phyloP scores from a whole-genome alignment of 2,797 vertebrate species.

The Pseudochirops corinnae region DNA sequence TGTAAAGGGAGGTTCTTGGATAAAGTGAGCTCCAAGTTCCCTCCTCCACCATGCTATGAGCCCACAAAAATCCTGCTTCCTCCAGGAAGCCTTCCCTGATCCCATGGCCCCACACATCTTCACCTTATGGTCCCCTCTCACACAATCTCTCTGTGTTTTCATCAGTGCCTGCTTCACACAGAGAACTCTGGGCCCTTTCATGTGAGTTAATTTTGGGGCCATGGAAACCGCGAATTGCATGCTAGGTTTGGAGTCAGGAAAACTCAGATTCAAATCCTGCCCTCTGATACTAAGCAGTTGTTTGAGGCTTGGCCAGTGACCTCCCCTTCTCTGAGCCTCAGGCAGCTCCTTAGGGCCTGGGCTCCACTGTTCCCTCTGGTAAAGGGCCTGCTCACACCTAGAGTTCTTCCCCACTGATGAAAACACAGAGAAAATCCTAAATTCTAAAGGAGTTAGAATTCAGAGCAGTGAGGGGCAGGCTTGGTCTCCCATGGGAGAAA shows the following conservation, averaged over 20 bases:
- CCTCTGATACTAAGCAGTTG: not conserved
- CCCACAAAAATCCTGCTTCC: not conserved
- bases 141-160: not conserved
- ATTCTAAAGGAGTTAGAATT: not conserved
- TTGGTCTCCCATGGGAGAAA: not conserved
- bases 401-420: not conserved
- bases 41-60: not conserved
- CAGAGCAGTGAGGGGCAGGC: not conserved
- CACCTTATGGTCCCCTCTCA: not conserved
- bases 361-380: too few species aligned
- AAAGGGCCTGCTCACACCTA: not conserved
- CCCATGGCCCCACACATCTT: not conserved
- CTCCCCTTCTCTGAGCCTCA: not conserved
- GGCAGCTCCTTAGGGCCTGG: too few species aligned
- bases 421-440: not conserved
- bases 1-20: not conserved
- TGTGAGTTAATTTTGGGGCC: not conserved
- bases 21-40: not conserved
- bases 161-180: not conserved
- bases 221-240: not conserved
- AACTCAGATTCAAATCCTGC: not conserved
- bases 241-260: not conserved
- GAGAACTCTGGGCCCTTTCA: not conserved
- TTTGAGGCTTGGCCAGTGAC: not conserved
- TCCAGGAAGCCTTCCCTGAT: not conserved